These are phyloP conservation scores for Platalea minor DNA, from an alignment of 2,797 vertebrate genomes.

Conservation along the genomic window DNA sequence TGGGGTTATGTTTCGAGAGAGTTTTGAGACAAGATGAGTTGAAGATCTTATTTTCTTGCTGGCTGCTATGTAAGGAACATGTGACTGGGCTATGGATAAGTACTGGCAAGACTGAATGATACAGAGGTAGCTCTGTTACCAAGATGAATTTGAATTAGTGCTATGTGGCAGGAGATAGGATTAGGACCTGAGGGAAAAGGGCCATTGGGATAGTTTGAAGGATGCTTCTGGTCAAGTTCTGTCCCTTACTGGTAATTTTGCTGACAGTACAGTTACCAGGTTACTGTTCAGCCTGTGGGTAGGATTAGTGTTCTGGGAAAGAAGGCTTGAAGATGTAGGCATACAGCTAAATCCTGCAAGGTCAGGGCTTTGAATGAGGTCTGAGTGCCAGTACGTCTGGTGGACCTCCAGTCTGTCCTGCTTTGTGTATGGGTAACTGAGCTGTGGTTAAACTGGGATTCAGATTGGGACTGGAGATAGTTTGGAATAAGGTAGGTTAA, in stretches of 20 bases:
- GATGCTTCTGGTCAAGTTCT: neutral
- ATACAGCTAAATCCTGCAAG: neutral
- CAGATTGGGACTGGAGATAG: neutral
- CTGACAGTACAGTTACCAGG: neutral
- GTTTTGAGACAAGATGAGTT: constrained; percentile 7
- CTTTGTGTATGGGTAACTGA: rapidly evolving
- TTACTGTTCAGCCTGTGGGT: neutral
- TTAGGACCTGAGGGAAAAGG: neutral
- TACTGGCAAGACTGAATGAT: neutral
- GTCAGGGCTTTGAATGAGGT: neutral
- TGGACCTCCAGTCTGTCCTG: neutral
- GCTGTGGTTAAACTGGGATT: neutral
- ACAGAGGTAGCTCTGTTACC: neutral
- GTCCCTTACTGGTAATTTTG: neutral
- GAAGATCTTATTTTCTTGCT: constrained; percentile 18
- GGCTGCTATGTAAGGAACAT: neutral
- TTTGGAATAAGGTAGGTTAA: neutral
- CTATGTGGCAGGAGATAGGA: neutral
- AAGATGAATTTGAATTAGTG: neutral
- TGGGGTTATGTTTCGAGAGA: constrained; percentile 3
- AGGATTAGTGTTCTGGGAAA: neutral
- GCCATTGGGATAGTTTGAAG: neutral
- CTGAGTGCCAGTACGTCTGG: neutral
- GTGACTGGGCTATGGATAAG: neutral
- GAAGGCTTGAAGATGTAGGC: neutral